Evolutionary conservation across 2,797 vertebrate genomes (phyloP).

Genomic region (Pelodytes ibericus): DNA sequence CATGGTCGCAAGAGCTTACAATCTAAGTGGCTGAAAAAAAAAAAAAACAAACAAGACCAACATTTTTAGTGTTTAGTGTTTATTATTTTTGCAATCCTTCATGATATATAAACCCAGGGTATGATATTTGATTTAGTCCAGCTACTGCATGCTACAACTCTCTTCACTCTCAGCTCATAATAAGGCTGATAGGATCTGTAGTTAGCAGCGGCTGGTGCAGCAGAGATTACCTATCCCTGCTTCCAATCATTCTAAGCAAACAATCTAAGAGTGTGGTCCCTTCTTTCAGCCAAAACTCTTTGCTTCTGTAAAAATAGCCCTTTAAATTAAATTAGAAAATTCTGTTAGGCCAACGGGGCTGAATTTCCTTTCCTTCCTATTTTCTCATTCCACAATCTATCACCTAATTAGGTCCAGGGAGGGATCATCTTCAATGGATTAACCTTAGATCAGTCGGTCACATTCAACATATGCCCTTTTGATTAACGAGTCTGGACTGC

Average conservation of each 20-base stretch:
- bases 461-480: slow-evolving; percentile 85
- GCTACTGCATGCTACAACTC: no score
- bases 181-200: no score
- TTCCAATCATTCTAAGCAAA: slow-evolving; percentile 48
- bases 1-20: no score
- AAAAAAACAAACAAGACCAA: no score
- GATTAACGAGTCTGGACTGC: slow-evolving; percentile 79
- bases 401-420: slow-evolving; percentile 83
- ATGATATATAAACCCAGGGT: no score
- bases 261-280: slow-evolving; percentile 68
- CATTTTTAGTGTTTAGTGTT: no score
- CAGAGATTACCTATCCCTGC: neutral
- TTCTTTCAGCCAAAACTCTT: slow-evolving; percentile 77
- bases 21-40: no score
- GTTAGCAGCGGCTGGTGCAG: neutral
- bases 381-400: slow-evolving; percentile 77
- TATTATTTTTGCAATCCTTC: no score
- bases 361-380: slow-evolving; percentile 80
- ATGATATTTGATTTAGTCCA: no score
- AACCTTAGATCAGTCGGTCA: slow-evolving; percentile 82
- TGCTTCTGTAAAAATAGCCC: slow-evolving; percentile 84
- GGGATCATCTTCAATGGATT: slow-evolving; percentile 83
- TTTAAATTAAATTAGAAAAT: slow-evolving; percentile 92
- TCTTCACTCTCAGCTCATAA: no score
- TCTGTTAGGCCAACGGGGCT: slow-evolving; percentile 75